These are phyloP conservation scores for Psittacula echo DNA, from an alignment of 2,797 vertebrate genomes.

Conservation along the genomic window DNA sequence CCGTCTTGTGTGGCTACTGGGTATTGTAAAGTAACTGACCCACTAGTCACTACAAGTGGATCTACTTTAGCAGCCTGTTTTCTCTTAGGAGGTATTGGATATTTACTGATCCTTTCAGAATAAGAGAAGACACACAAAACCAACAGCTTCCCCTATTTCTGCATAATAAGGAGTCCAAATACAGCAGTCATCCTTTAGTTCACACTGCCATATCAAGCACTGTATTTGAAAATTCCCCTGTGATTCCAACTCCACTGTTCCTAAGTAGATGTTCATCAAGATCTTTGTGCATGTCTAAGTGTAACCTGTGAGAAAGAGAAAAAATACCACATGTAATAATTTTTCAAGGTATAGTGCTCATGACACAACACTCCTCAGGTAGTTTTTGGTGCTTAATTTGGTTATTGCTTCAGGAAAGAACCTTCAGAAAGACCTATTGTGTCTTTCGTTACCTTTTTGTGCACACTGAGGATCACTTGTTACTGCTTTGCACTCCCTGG, in stretches of 20 bases:
- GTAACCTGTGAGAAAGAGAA: background rate
- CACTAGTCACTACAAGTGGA: background rate
- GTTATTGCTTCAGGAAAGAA: background rate
- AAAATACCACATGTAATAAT: background rate
- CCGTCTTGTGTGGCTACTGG: rapidly evolving
- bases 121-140: background rate
- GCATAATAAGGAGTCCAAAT: background rate
- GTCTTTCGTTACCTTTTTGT: background rate
- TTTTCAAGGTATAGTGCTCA: background rate
- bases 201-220: background rate
- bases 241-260: background rate
- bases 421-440: background rate
- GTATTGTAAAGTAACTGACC: background rate
- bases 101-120: background rate
- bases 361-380: background rate
- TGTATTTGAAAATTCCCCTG: background rate
- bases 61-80: background rate
- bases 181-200: background rate
- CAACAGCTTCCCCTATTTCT: background rate
- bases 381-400: background rate
- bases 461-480: background rate
- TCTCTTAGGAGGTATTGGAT: background rate
- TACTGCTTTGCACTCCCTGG: background rate
- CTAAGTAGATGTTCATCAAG: background rate
- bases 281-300: background rate